Conservation (phyloP, 2,888 invertebrate genomes). For the Willowsia nigromaculata region DNA sequence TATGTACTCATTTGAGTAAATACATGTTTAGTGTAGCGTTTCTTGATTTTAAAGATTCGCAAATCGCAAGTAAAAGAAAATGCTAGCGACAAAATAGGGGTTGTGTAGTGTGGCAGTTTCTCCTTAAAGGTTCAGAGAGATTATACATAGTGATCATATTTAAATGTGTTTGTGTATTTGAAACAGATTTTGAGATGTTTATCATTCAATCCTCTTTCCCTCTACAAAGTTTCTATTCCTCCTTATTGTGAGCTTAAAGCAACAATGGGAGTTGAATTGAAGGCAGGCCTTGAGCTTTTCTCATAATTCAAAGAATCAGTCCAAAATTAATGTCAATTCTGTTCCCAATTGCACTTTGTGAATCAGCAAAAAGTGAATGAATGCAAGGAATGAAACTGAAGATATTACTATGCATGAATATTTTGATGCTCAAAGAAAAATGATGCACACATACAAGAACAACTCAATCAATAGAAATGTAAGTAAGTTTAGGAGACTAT, state of each 20-base stretch:
- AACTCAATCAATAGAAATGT: too few relatives aligned
- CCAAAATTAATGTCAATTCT: conserved; percentile 59
- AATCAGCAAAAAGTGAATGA: conserved; percentile 48
- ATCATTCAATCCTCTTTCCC: conserved; percentile 33
- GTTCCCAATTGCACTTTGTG: conserved; percentile 52
- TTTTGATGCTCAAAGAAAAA: too few relatives aligned
- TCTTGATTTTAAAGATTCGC: not conserved
- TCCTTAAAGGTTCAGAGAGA: conserved; percentile 14
- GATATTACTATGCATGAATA: not conserved
- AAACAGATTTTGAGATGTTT: conserved; percentile 57
- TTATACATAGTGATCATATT: conserved; percentile 10
- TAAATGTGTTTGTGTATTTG: not conserved
- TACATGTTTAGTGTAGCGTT: too few relatives aligned
- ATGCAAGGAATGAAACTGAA: not conserved
- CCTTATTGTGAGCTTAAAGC: not conserved
- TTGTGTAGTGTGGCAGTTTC: too few relatives aligned
- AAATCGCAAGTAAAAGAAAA: too few relatives aligned
- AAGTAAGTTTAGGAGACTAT: too few relatives aligned
- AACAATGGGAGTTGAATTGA: conserved; percentile 38
- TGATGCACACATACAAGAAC: too few relatives aligned
- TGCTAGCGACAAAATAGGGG: too few relatives aligned
- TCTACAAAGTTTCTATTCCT: not conserved
- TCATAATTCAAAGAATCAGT: conserved; percentile 59
- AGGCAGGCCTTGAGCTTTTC: conserved; percentile 53
- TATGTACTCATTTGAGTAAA: too few relatives aligned